phyloP scores from a whole-genome alignment of 2,888 invertebrate species.

The Stegana nigrithorax region DNA sequence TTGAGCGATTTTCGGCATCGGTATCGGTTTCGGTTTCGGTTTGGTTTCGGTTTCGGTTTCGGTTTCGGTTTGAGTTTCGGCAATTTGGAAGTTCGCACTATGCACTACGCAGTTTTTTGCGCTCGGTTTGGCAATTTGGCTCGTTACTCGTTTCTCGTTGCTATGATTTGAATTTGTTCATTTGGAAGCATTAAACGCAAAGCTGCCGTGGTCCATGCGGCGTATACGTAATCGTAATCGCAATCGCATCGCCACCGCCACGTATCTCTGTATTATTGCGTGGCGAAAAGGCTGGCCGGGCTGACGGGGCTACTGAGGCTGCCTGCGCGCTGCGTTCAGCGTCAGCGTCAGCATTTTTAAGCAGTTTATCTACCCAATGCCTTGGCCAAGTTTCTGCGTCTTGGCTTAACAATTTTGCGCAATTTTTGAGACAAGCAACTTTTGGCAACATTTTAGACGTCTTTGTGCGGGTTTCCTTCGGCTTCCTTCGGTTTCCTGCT shows the following conservation, averaged over 20 bases:
- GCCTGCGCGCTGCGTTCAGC: too few species aligned
- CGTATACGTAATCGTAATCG: too few species aligned
- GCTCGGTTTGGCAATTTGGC: slow-evolving; percentile 8
- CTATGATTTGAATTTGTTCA: not conserved
- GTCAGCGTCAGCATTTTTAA: not conserved
- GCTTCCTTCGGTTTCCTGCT: too few species aligned
- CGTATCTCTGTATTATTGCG: too few species aligned
- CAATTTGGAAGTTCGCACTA: not conserved
- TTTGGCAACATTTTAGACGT: not conserved
- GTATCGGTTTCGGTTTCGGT: not conserved
- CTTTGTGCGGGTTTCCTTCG: not conserved
- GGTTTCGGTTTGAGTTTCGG: not conserved
- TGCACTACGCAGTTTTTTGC: not conserved
- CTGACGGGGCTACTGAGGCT: too few species aligned
- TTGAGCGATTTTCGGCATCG: slow-evolving; percentile 2
- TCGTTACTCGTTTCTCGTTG: not conserved
- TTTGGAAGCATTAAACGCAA: not conserved
- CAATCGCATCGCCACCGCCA: too few species aligned
- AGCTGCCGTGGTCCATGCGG: too few species aligned
- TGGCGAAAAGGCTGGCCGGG: too few species aligned
- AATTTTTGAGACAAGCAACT: not conserved
- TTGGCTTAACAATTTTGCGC: not conserved
- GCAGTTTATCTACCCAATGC: not conserved
- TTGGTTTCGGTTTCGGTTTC: not conserved
- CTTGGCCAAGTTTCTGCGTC: not conserved